Evolutionary conservation across 2,888 invertebrate species (phyloP).

Genomic region (Crocallis elinguaria): DNA sequence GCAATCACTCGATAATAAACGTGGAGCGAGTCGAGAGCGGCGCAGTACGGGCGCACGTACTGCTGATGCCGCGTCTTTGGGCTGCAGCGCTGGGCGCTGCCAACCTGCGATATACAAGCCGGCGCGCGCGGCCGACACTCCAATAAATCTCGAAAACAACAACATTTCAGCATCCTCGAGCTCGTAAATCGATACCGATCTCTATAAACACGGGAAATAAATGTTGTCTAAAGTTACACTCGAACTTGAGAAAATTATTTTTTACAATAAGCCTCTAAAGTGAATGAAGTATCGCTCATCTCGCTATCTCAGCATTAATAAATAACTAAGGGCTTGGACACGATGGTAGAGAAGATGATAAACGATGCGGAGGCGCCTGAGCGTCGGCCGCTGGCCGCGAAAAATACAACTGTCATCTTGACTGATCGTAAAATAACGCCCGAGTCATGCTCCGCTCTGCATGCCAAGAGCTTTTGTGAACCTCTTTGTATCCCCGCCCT

Average conservation of each 20-base stretch:
- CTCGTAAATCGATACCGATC: slow-evolving; percentile 11
- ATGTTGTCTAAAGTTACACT: background rate
- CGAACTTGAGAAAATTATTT: slow-evolving; percentile 8
- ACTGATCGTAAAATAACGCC: slow-evolving; percentile 80
- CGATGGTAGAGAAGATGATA: slow-evolving; percentile 73
- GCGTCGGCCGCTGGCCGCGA: slow-evolving; percentile 78
- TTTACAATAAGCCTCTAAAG: slow-evolving; percentile 21
- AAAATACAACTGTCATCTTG: slow-evolving; percentile 84
- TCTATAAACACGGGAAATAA: slow-evolving; percentile 5
- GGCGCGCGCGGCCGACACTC: slow-evolving; percentile 37
- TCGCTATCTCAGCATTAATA: slow-evolving; percentile 57
- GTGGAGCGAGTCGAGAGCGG: slow-evolving; percentile 70
- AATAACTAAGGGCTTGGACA: slow-evolving; percentile 70
- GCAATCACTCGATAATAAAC: slow-evolving; percentile 83
- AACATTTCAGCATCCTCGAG: slow-evolving; percentile 39
- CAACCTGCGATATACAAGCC: slow-evolving; percentile 47
- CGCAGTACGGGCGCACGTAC: slow-evolving; percentile 66
- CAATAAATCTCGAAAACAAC: slow-evolving; percentile 47
- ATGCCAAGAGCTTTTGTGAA: slow-evolving; percentile 75
- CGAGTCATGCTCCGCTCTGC: slow-evolving; percentile 76
- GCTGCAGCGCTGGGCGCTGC: slow-evolving; percentile 51
- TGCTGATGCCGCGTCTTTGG: slow-evolving; percentile 65
- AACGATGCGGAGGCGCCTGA: slow-evolving; percentile 75
- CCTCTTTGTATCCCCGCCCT: slow-evolving; percentile 66
- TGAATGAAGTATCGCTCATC: slow-evolving; percentile 40